A percentile compares a stretch with the other conserved stretches of the same genome.
Conservation (phyloP, 2,888 invertebrate genomes). For the Plagiodera versicolora region DNA sequence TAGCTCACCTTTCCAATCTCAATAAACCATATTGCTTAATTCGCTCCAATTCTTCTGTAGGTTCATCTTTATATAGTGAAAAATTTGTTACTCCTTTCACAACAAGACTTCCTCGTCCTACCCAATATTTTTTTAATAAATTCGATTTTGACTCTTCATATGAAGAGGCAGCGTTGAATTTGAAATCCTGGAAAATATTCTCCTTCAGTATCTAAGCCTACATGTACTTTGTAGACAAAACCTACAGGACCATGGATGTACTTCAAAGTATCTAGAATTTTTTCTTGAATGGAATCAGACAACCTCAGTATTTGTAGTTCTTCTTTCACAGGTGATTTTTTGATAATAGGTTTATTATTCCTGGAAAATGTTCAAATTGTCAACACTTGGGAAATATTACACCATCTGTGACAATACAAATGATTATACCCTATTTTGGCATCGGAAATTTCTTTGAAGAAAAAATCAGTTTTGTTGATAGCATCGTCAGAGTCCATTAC, state of each 20-base stretch:
- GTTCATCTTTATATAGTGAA: slow-evolving; percentile 61
- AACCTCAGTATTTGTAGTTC: slow-evolving; percentile 75
- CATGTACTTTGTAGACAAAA: slow-evolving; percentile 25
- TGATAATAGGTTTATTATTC: slow-evolving; percentile 40
- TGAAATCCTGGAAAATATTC: slow-evolving; percentile 53
- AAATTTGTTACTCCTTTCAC: slow-evolving; percentile 74
- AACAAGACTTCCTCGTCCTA: slow-evolving; percentile 73
- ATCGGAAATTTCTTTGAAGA: slow-evolving; percentile 64
- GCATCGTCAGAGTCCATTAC: slow-evolving; percentile 63
- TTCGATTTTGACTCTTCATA: slow-evolving; percentile 69
- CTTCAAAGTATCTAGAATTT: slow-evolving; percentile 73
- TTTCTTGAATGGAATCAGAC: slow-evolving; percentile 69
- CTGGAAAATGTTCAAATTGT: slow-evolving; percentile 21
- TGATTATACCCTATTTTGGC: slow-evolving; percentile 61
- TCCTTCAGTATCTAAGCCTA: background rate
- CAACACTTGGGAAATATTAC: slow-evolving; percentile 15
- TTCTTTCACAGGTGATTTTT: slow-evolving; percentile 64
- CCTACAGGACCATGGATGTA: slow-evolving; percentile 75
- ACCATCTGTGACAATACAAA: background rate
- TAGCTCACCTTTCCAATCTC: slow-evolving; percentile 68
- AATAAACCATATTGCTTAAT: slow-evolving; percentile 70
- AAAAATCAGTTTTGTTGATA: slow-evolving; percentile 65
- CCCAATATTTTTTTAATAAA: slow-evolving; percentile 73
- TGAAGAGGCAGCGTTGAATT: slow-evolving; percentile 53
- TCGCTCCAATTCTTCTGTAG: slow-evolving; percentile 64